Evolutionary conservation across 2,888 invertebrate genomes (phyloP), one percentile per base, ranked within the genome.

Genomic region (Periphyllus acericola): DNA sequence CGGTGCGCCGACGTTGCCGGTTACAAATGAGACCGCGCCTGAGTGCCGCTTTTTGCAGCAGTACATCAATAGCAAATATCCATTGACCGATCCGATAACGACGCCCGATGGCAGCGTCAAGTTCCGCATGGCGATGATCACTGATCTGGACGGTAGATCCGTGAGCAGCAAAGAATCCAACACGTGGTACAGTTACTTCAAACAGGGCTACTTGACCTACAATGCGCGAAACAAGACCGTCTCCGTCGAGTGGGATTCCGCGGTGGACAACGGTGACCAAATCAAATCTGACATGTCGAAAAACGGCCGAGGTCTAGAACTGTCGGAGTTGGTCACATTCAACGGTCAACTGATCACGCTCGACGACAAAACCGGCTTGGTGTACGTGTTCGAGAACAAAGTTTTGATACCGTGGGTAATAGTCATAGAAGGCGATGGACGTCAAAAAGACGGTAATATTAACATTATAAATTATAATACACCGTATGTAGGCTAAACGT

Each of bases 241-340:
- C 8, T 93, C 93, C 25, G 92, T 97, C 0, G 93, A 93, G 17
- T 97, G 97, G 97, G 96, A 97, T 90, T 93, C 3, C 93, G 94
- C 0, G 91, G 32, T 8, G 71, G 72, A 32, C 5, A 71, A 75
- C 5, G 25, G 19, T 1, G 2, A 6, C 0, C 6, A 14, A 25
- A n/a, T 78, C 19, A 94, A 94, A n/a, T 96, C 97, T 0, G 94
- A 94, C 55, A 94, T 96, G 91, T 94, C 96, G 0, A 93, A 95
- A 89, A 97, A 96, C 91, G 98, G 96, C 3, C 93, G 99, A 90
- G 98, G 98, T 1, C 98, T 99, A 98, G 99, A 99, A 91, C 93
- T 99, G 8, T 99, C 99, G 0, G 99, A 99, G 91, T 93, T 99
- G 89, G 94, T 96, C 89, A 96, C 97, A 0, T 99, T 96, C 91